These are phyloP conservation scores for Nautilus pompilius DNA, from an alignment of 1,140 invertebrate genomes.

Conservation along the genomic window DNA sequence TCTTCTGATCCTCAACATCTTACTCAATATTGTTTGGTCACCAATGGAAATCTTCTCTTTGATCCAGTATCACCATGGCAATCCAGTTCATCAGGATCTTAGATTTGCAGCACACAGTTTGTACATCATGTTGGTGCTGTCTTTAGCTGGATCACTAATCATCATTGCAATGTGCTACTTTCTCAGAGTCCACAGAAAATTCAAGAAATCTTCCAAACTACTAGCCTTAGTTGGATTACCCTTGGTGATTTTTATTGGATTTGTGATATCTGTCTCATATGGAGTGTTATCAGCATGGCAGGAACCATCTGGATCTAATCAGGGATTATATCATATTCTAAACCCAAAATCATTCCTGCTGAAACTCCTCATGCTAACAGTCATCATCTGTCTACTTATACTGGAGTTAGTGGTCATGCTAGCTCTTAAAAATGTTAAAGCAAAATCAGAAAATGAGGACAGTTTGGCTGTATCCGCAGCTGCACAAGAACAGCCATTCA, in stretches of 20 bases:
- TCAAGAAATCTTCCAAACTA: slow-evolving; percentile 19
- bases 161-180: slow-evolving; percentile 5
- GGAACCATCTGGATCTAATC: background rate
- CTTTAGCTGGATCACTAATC: slow-evolving; percentile 19
- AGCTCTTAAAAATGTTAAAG: background rate
- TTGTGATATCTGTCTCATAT: slow-evolving; percentile 8
- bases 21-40: slow-evolving; percentile 35
- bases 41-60: slow-evolving; percentile 40
- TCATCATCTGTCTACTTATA: slow-evolving; percentile 10
- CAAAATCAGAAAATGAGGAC: slow-evolving; percentile 6
- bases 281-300: slow-evolving; percentile 7
- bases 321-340: slow-evolving; percentile 10
- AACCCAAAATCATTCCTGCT: slow-evolving; percentile 14
- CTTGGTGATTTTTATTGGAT: slow-evolving; percentile 5
- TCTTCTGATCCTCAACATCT: slow-evolving; percentile 30
- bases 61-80: slow-evolving; percentile 25
- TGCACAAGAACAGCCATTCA: slow-evolving; percentile 13
- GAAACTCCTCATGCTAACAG: slow-evolving; percentile 10
- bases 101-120: slow-evolving; percentile 26
- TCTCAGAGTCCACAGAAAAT: background rate
- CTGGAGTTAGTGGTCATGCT: slow-evolving; percentile 9
- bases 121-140: slow-evolving; percentile 31
- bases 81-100: slow-evolving; percentile 15
- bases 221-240: slow-evolving; percentile 1
- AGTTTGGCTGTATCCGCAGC: slow-evolving; percentile 10